Base-by-base conservation (phyloP, 2,888 invertebrate genomes). In the Leucophenga montana region DNA sequence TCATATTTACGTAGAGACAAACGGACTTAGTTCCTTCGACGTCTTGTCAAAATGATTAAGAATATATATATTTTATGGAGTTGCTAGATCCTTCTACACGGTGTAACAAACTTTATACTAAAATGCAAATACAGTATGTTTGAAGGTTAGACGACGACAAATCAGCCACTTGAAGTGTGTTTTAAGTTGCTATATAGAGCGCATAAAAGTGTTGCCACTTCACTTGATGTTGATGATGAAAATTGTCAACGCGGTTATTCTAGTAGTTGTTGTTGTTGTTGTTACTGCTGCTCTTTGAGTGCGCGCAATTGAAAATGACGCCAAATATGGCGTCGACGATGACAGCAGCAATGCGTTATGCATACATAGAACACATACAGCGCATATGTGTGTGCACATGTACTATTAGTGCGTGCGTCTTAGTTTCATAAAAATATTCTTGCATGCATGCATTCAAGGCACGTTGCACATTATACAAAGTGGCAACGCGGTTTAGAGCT, bases 161-260 rank as follows among this genome's bases (percentile, higher is more conserved):
- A 39, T 39, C 39, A 39, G 8, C 39, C 14, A 50, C 18, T 50
- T 18, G 50, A 16, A 18, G 50, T 50, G 6, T 50, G 16, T 50
- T 50, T 50, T 50, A 18, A 6, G 50, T 50, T 50, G 50, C 50
- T 13, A 50, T 50, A 64, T 44, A 33, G 46, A 13, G 39, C 33
- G 22, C 46, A 62, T 18, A 13, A 62, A 31, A 62, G 62, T 64
- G 64, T 71, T 71, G 68, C 71, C 71, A 71, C 71, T 71, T 66
- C 54, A 69, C 56, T 57, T 69, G 71, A 69, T 67, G 69, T 67
- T 69, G 71, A 71, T 69, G 71, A 67, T 67, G 71, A 71, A 69
- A 69, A 71, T 69, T 69, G 69, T 71, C 69, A 71, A 66, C 64
- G 57, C 56, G 20, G n/a, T 44, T 20, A 44, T 20, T 20, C 6